Conservation (phyloP, 30 jellyfish, hydroid and myxozoan species). For the Chironex yamaguchii region DNA sequence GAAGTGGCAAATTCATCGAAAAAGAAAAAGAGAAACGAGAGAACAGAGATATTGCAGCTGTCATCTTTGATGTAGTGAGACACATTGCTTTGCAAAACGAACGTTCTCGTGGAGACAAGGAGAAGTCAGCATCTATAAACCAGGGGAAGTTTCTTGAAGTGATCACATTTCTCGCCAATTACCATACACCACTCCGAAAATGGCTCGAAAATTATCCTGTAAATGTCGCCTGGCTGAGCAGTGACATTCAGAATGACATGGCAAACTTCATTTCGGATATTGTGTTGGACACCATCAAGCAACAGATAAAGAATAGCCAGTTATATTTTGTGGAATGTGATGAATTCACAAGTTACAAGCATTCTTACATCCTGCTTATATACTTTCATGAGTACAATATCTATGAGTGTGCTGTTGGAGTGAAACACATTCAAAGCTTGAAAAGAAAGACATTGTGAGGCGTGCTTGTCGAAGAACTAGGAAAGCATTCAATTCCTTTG, state of each 20-base stretch:
- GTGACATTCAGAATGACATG: slow-evolving; percentile 26
- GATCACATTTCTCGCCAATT: slow-evolving; percentile 36
- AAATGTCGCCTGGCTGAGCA: slow-evolving; percentile 26
- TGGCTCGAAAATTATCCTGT: slow-evolving; percentile 47
- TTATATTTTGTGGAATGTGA: slow-evolving; percentile 33
- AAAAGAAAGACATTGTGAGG: slow-evolving; percentile 20
- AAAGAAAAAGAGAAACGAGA: slow-evolving; percentile 32
- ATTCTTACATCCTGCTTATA: slow-evolving; percentile 7
- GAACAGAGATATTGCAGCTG: slow-evolving; percentile 20
- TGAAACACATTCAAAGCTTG: slow-evolving; percentile 18
- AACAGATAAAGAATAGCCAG: slow-evolving; percentile 9
- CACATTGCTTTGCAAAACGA: slow-evolving; percentile 43
- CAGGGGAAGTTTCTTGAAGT: slow-evolving; percentile 58
- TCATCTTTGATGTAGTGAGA: slow-evolving; percentile 40
- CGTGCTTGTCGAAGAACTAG: slow-evolving; percentile 26
- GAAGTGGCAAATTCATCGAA: slow-evolving; percentile 29
- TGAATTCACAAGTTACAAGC: slow-evolving; percentile 44
- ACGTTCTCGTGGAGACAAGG: slow-evolving; percentile 44
- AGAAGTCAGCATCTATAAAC: slow-evolving; percentile 20
- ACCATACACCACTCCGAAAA: slow-evolving; percentile 28
- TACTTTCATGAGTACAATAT: slow-evolving; percentile 4
- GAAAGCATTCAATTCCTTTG: slow-evolving; percentile 12
- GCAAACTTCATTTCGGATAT: neutral
- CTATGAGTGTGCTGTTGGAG: slow-evolving; percentile 19
- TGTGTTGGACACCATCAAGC: slow-evolving; percentile 14